Conservation (phyloP, 35 echinoderm and acorn worm species). For the Apostichopus parvimensis region DNA sequence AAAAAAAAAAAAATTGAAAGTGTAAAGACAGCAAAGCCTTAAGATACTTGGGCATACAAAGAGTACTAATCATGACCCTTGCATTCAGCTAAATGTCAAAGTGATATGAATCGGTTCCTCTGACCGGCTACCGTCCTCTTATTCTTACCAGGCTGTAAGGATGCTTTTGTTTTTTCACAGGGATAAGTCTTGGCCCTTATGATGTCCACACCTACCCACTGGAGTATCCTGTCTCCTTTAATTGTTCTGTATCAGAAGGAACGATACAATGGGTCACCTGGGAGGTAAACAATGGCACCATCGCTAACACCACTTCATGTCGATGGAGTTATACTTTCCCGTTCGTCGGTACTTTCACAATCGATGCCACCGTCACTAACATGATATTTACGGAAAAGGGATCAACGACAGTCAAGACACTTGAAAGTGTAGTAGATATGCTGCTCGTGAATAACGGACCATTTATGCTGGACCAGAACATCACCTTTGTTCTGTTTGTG, state of each 20-base stretch:
- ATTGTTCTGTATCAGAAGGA: constrained; percentile 46
- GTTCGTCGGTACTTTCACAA: neutral
- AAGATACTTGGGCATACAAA: too few species aligned
- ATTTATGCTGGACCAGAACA: constrained; percentile 22
- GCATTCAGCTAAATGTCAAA: too few species aligned
- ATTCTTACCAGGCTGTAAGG: too few species aligned
- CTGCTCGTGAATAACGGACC: constrained; percentile 86
- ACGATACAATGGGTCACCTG: constrained; percentile 48
- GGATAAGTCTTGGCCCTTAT: neutral
- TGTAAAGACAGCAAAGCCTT: neutral
- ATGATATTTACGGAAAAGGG: neutral
- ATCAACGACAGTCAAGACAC: neutral
- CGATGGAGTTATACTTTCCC: constrained; percentile 37
- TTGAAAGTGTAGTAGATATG: constrained; percentile 66
- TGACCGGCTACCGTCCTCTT: too few species aligned
- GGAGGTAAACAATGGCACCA: constrained; percentile 13
- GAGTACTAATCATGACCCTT: too few species aligned
- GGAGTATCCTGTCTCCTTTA: constrained; percentile 26
- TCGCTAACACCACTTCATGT: constrained; percentile 38
- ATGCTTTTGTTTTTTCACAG: neutral
- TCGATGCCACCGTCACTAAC: constrained; percentile 42
- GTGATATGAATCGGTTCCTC: too few species aligned
- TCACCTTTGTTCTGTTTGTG: constrained; percentile 75
- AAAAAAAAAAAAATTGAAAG: neutral
- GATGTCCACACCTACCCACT: neutral